phyloP scores from a whole-genome alignment of 2,888 invertebrate species.

The Drosophila sordidula region DNA sequence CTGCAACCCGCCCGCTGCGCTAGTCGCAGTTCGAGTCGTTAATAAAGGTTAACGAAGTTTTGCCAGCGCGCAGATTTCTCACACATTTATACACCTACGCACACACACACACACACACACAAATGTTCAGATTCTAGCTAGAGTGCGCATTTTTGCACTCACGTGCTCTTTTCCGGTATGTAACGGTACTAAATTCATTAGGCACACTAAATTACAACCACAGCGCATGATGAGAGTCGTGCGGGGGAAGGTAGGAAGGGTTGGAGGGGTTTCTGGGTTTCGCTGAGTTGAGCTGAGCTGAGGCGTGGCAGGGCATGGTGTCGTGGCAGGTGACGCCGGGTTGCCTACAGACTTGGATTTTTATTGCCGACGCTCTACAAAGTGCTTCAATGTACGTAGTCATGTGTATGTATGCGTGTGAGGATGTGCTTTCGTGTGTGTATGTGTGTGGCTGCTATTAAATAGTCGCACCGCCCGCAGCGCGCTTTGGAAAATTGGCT shows the following conservation, averaged over 20 bases:
- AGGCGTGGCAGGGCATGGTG: constrained; percentile 4
- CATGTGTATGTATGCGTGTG: constrained; percentile 16
- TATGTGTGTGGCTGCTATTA: constrained; percentile 48
- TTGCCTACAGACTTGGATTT: constrained; percentile 49
- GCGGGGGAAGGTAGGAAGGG: not conserved
- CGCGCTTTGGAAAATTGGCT: constrained; percentile 71
- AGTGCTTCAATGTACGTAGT: constrained; percentile 50
- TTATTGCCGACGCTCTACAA: constrained; percentile 55
- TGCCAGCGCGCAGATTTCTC: constrained; percentile 71
- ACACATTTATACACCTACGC: constrained; percentile 53
- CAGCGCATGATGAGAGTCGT: constrained; percentile 44
- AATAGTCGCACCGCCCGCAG: constrained; percentile 70
- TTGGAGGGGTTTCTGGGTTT: not conserved
- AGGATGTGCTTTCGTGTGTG: constrained; percentile 15
- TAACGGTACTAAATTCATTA: constrained; percentile 81
- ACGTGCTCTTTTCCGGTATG: constrained; percentile 71
- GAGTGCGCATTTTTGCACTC: constrained; percentile 77
- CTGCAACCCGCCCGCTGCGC: not conserved
- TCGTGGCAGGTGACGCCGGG: constrained; percentile 44
- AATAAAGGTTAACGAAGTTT: constrained; percentile 79
- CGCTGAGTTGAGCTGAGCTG: constrained; percentile 12
- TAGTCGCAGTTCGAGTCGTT: constrained; percentile 45
- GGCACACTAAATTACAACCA: constrained; percentile 80
- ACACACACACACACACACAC: constrained; percentile 14
- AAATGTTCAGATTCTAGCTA: constrained; percentile 32